Base-by-base conservation (phyloP, 2,888 invertebrate species). In the Agonopterix alstromeriana region DNA sequence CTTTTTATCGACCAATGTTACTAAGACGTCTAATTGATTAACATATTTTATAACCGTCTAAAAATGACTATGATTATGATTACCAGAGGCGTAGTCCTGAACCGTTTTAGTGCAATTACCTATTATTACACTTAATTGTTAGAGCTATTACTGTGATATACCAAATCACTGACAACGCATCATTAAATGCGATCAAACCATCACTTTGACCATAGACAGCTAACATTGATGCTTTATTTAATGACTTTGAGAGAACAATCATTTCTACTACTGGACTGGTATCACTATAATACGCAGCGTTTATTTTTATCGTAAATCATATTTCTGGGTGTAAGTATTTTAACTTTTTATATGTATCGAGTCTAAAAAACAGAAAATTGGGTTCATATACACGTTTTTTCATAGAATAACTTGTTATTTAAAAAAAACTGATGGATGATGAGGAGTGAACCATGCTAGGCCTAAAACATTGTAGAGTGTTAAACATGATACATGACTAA, bases 111-210 rank as follows among this genome's bases (percentile, higher is more conserved):
- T 54, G 47, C 65, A 62, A 77, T 82, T 76, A 76, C 65, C 62
- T 68, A 66, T 73, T 73, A 82, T 82, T 82, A 81, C 50, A 70
- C 52, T 75, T 82, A 82, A 82, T 82, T 77, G 72, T 61, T 68
- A 56, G 51, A 60, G 59, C 69, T 59, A 79, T 79, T 74, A 74
- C 59, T 61, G 63, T 76, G 73, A 74, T 77, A 74, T 66, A 70
- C 65, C 62, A 77, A 79, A 81, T 75, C 70, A 73, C 67, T 69
- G 67, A 63, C 60, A 70, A 66, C 62, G 62, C 62, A 55, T 62
- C 52, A 76, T 76, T 76, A 74, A 56, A 66, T 47, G 63, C 55
- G 60, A 70, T 72, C 69, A 69, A 69, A 69, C 65, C 65, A 64
- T 67, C 68, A 65, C 58, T 68, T 65, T 59, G 56, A 60, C 55